Evolutionary conservation across 2,113 vertebrate species (phyloP).

Genomic region (Scopus umbretta): DNA sequence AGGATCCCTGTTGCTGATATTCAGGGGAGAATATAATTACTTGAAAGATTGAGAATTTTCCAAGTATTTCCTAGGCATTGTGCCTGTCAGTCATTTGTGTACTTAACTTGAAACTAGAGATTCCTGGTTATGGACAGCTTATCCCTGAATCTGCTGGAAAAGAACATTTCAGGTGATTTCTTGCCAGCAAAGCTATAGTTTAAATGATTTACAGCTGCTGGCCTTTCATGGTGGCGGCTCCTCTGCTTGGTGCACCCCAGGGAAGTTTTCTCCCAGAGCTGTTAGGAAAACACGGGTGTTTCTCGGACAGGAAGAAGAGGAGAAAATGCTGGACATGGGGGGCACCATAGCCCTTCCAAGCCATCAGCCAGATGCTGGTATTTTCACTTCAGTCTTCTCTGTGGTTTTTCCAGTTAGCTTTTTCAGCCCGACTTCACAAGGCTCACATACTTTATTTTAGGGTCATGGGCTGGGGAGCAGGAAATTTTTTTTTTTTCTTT

Average conservation of each 20-base stretch:
- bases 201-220: not conserved
- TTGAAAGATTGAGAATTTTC: not conserved
- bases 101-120: not conserved
- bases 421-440: not conserved
- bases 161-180: not conserved
- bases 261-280: not conserved
- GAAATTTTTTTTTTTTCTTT: not conserved
- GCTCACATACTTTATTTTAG: not conserved
- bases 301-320: not conserved
- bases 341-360: not conserved
- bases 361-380: not conserved
- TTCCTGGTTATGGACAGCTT: not conserved
- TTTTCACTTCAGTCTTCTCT: not conserved
- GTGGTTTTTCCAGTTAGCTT: not conserved
- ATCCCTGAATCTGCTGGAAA: not conserved
- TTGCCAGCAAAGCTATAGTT: not conserved
- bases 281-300: fast-evolving
- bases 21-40: not conserved
- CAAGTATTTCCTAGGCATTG: not conserved
- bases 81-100: not conserved
- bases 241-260: not conserved
- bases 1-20: not conserved
- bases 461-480: not conserved
- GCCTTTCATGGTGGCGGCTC: not conserved
- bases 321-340: not conserved